Conservation (phyloP, 2,888 invertebrate genomes). For the Troides aeacus region DNA sequence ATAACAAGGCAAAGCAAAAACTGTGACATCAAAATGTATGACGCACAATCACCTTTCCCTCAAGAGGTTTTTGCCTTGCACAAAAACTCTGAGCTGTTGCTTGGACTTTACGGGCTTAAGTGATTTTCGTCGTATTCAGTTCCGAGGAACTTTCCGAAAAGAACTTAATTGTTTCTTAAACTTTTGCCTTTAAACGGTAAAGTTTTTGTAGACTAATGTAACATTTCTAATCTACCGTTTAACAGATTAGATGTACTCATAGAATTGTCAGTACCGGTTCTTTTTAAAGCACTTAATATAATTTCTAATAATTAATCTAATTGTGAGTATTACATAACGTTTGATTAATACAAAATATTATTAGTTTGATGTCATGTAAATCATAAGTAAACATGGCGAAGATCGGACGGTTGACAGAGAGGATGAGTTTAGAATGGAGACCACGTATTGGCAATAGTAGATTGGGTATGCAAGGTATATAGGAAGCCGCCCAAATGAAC, state of each 20-base stretch:
- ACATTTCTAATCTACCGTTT: conserved; percentile 16
- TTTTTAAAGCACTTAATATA: too few species aligned
- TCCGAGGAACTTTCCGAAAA: conserved; percentile 54
- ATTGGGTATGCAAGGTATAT: too few species aligned
- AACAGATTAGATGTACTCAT: background rate
- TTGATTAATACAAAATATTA: too few species aligned
- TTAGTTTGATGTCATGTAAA: too few species aligned
- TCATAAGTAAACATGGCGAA: too few species aligned
- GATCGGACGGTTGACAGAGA: too few species aligned
- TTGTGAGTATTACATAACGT: too few species aligned
- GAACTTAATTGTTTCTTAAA: conserved; percentile 62
- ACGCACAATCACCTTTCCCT: conserved; percentile 56
- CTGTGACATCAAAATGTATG: conserved; percentile 69
- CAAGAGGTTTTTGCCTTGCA: conserved; percentile 51
- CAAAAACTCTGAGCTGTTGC: conserved; percentile 58
- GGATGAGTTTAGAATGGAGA: too few species aligned
- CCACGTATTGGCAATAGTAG: too few species aligned
- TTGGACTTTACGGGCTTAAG: conserved; percentile 49
- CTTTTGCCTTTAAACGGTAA: conserved; percentile 42
- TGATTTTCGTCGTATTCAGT: conserved; percentile 59
- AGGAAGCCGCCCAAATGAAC: too few species aligned
- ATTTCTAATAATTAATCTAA: too few species aligned
- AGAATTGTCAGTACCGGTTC: too few species aligned
- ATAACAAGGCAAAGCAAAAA: conserved; percentile 64
- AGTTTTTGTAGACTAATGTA: conserved; percentile 29